Evolutionary conservation across 2,113 vertebrate genomes (phyloP), one percentile per base, ranked within the genome.

Genomic region (Misgurnus anguillicaudatus): DNA sequence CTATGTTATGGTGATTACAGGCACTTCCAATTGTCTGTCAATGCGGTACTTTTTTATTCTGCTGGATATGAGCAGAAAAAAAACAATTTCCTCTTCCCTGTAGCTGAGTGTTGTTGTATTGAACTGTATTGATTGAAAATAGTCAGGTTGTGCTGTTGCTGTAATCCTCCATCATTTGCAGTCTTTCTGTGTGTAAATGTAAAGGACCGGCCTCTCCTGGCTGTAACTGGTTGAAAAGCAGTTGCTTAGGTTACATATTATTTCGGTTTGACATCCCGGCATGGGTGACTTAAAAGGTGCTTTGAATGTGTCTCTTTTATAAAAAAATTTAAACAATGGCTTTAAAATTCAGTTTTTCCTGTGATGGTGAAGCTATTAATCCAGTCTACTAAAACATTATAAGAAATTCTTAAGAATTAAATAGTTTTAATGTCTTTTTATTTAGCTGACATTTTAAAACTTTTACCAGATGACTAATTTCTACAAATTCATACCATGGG

Each of bases 91-190:
- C 69, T 36, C 21, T 41, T 19, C 19, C 64, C 70, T 67, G 61
- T 71, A 80, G 80, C 83, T 16, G 68, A 88, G 84, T 77, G 70
- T 55, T 77, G 70, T 55, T 63, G 48, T 82, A 89, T 91, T 87
- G 86, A 91, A 87, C 85, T 39, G 67, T 81, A 81, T 82, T 66
- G 83, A 88, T 83, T 82, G 48, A 80, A 80, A 71, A 60, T 31
- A 72, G 82, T 24, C 69, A 51, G 72, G 75, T 60, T 67, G 75
- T 71, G 73, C 62, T 58, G 21, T 65, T 73, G 61, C 51, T 63
- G n/a, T 57, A 13, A n/a, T 72, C 53, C 78, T 74, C 17, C 53
- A 41, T 60, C 38, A 53, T n/a, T 73, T 80, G 61, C 38, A 55
- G 68, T 77, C 68, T 47, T 17, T 74, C 39, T 80, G 80, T 82